Evolutionary conservation across 2,113 vertebrate species (phyloP), one percentile per base, ranked within the genome.

Genomic region (Toxotes jaculatrix): DNA sequence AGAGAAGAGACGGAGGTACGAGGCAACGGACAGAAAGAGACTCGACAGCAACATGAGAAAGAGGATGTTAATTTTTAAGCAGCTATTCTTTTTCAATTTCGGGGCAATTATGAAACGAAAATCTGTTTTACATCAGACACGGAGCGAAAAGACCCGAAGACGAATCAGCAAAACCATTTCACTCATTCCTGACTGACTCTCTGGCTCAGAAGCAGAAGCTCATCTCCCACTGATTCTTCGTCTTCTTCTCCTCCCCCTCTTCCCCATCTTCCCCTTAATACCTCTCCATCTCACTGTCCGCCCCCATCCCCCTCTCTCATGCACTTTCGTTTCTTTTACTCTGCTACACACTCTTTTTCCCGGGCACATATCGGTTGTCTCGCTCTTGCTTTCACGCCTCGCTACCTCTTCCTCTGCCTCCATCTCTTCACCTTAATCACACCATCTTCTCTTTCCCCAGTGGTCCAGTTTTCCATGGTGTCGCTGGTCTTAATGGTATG

Each of bases 1-100:
- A 66, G 65, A 57, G 38, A 34, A 16, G 56, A 62, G 73, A 43
- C 42, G 14, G n/a, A 36, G 53, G 17, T 47, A 31, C 3, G 4
- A 23, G 2, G 12, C 51, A 32, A 42, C 45, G 1, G 7, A 51
- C 63, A 21, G 51, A 70, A 7, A 55, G 7, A 51, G 34, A 19
- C 0, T 10, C 6, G 5, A 31, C 27, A 57, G 60, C 27, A 9
- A 53, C 66, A 73, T 38, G 45, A 42, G 49, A 31, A 36, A 34
- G 13, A 7, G 7, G 34, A 21, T 63, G 77, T 84, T 0, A 70
- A 90, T 85, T 47, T 83, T 83, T 74, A 61, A 88, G 63, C 51
- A 86, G 87, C 43, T 81, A 56, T 89, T 90, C 64, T 84, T 82
- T 76, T 59, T 64, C 43, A 17, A 81, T 72, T 74, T 71, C 19